phyloP scores from a whole-genome alignment of 2,888 invertebrate species.

The Hermaeophaga mercurialis region DNA sequence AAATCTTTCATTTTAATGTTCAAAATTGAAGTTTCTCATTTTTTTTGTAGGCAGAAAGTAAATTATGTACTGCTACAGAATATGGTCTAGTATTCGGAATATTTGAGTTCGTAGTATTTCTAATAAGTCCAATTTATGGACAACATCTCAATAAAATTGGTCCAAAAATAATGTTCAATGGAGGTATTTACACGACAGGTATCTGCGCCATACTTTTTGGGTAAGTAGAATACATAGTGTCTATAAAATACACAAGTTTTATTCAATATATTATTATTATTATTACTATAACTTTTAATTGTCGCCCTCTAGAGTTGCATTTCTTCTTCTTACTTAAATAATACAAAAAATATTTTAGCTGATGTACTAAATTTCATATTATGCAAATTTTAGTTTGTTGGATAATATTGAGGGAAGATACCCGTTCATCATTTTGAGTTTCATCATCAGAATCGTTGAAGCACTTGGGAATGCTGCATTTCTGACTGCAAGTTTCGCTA shows the following conservation, averaged over 20 bases:
- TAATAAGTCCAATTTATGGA: slow-evolving; percentile 83
- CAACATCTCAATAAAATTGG: slow-evolving; percentile 78
- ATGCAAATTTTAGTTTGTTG: slow-evolving; percentile 62
- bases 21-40: too few relatives aligned
- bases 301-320: too few relatives aligned
- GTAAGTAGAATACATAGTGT: slow-evolving; percentile 59
- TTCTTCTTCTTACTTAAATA: too few relatives aligned
- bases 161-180: slow-evolving; percentile 79
- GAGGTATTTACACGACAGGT: slow-evolving; percentile 82
- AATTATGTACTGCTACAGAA: slow-evolving; percentile 79
- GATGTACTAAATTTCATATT: neutral
- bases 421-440: slow-evolving; percentile 77
- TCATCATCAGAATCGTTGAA: slow-evolving; percentile 79
- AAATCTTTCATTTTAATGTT: too few relatives aligned
- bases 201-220: slow-evolving; percentile 83
- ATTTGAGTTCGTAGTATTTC: slow-evolving; percentile 82
- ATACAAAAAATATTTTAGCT: too few relatives aligned
- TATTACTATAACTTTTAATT: too few relatives aligned
- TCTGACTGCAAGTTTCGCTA: slow-evolving; percentile 84
- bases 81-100: slow-evolving; percentile 88
- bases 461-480: slow-evolving; percentile 88
- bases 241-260: neutral
- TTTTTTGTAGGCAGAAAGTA: slow-evolving; percentile 77
- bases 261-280: too few relatives aligned
- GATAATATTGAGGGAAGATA: slow-evolving; percentile 73